Base-by-base conservation (phyloP, 2,888 invertebrate species). In the Barypeithes pellucidus region DNA sequence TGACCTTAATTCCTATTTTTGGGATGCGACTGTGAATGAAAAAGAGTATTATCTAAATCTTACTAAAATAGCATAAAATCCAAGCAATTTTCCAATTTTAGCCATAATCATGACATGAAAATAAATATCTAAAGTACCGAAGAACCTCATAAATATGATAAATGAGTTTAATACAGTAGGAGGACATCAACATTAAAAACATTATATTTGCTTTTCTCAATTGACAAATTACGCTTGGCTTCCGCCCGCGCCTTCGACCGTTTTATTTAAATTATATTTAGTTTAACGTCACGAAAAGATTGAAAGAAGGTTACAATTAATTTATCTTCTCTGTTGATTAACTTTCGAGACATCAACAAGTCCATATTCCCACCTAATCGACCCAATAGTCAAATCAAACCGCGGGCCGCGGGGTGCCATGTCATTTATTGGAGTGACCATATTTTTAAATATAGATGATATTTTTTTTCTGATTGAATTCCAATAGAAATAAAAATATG, bases 161-260 rank as follows among this genome's bases (percentile, higher is more conserved):
- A 69, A 62, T 57, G 45, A 39, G 33, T 43, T 43, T 54, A 39
- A 16, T 67, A 29, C 14, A 33, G 69, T 69, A 60, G 69, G 62
- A 69, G 63, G 63, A 50, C 24, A 16, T 33, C 33, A 63, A 36
- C 52, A 52, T 62, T 63, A 54, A 69, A 69, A 69, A 69, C 62
- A 54, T 69, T 69, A 63, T 45, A 52, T 69, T 52, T 50, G 57
- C 54, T 63, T 63, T 36, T 18, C 33, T 62, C 69, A 71, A 71
- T 71, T 71, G 71, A 43, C 59, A 65, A 71, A 71, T 71, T 71
- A 50, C 36, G 36, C 33, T 33, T 24, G 45, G 59, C 59, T 65
- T 71, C 71, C 71, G 71, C 60, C 50, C 24, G 52, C 57, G 43
- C 70, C 36, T 41, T 39, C 14, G 39, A 41, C 24, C 54, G 29